Base-by-base conservation (phyloP, 2,113 vertebrate species). In the Hippocampus abdominalis region DNA sequence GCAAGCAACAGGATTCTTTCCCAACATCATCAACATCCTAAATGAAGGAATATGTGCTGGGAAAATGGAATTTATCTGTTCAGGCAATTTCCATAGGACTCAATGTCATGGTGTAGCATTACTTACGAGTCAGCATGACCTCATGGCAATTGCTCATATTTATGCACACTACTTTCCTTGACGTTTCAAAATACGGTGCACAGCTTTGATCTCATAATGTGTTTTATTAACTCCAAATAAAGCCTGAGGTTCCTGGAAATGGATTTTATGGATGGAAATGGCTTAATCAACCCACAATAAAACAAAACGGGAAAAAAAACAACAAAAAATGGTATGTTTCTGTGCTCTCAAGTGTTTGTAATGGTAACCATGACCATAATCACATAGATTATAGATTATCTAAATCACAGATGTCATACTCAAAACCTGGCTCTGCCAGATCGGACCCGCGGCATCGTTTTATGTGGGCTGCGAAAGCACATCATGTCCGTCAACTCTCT, bases 161-260 rank as follows among this genome's bases (percentile, higher is more conserved):
- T 61, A 42, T 11, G 39, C 61, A 64, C 62, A 65, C 25, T 67
- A 64, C 71, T 74, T 1, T 25, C 39, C 51, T 77, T 53, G 69
- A 57, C 27, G 72, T 81, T 79, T 68, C 72, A 66, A 21, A 15
- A 48, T 42, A 63, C 68, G 25, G 18, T 48, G 36, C 49, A 27
- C 32, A 44, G 54, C 54, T 51, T 70, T 75, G 32, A 56, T 64
- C 60, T 75, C 70, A 46, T 53, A 11, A 72, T 81, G 57, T 74
- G 74, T 53, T 79, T 87, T 81, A 79, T 21, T 1, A 27, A 73
- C 44, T 59, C 72, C 73, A 78, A 77, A 79, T 67, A 74, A 76
- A 15, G n/a, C 64, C 71, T 73, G 60, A n/a, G 56, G 74, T 79
- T 80, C 73, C 68, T 76, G 74, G 62, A 86, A 70, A 32, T 73